Base-by-base conservation (phyloP, 2,797 vertebrate species). In the Micromesistius poutassou region DNA sequence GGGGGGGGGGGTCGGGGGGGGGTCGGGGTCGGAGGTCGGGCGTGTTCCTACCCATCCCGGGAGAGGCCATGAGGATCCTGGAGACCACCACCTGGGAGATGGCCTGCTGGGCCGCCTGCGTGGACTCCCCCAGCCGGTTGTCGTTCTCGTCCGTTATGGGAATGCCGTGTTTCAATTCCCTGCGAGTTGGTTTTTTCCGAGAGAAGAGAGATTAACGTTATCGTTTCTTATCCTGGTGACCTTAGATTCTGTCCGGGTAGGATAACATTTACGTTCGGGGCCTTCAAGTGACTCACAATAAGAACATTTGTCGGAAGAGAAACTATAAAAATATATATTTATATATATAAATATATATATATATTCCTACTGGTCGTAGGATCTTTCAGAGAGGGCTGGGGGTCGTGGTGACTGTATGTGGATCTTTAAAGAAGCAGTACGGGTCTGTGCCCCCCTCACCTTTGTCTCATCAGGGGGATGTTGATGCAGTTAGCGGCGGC, bases 401-500 rank as follows among this genome's bases (percentile, higher is more conserved):
- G n/a, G 30, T 71, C 4, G 40, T 10, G 55, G 55, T n/a, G 22
- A 4, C 7, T 62, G 6, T 25, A 5, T 19, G 0, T 62, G 3
- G 10, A 13, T 13, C 13, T 3, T 16, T 31, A 71, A 30, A 71
- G 31, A 7, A 68, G 62, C 9, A 8, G 62, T 28, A 70, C 12
- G 50, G 50, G 2, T 31, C 22, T 30, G 22, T 35, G 35, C 9
- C 33, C 33, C n/a, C 8, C 38, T 86, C 93, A 99, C 98, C 98
- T 95, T 92, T 99, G 98, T 87, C 98, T 96, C 98, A 99, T 99
- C 80, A 99, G 90, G 0, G 98, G 98, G 86, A 99, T 99, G 84
- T 99, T 99, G 92, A 98, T 99, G 89, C 98, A 99, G 89, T 99
- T 99, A 78, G 98, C 98, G 88, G 98, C 96, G 76, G 98, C 98